Evolutionary conservation across 2,888 invertebrate genomes (phyloP), one percentile per base, ranked within the genome.

Genomic region (Himalopsyche kuldschensis): DNA sequence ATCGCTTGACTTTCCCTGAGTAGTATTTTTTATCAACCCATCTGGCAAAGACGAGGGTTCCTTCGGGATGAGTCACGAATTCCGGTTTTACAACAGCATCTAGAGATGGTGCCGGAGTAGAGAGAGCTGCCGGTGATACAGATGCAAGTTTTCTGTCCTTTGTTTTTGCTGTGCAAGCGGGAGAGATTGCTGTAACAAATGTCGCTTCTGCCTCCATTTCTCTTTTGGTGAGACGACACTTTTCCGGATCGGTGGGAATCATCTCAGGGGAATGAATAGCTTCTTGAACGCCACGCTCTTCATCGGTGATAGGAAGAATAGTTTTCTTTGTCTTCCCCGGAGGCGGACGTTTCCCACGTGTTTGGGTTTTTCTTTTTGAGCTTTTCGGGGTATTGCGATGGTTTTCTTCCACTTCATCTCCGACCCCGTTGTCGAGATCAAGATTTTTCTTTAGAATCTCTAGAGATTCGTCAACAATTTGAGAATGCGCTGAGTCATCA

Each of bases 11-110:
- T 88, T 89, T 92, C 0, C 94, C 95, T 0, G 94, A 94, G 87
- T 95, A 95, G 87, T 94, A 94, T 84, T 93, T 92, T 87, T 93
- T 94, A 87, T 95, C 94, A 0, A 93, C 92, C 94, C 95, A 95
- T 88, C 93, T 94, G 0, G 94, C 95, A 86, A 94, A 90, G 0
- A 94, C 94, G 0, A 90, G 90, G 0, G 92, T 92, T 5, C 91
- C 91, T 0, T 90, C 90, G 0, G 90, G 87, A 83, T 88, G 89
- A 0, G 91, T 91, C 0, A 32, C 41, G 27, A 77, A 76, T 27
- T 83, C 83, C 2, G 75, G 35, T 32, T 75, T 75, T 20, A 32
- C 27, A 4, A 11, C 20, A 5, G 75, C n/a, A 32, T 31, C 35
- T 27, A 27, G 31, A 24, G 35, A 11, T 8, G 35, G 75, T 3